These are phyloP conservation scores for Ptilorrhoa leucosticta DNA, from an alignment of 2,113 vertebrate genomes.

Conservation along the genomic window DNA sequence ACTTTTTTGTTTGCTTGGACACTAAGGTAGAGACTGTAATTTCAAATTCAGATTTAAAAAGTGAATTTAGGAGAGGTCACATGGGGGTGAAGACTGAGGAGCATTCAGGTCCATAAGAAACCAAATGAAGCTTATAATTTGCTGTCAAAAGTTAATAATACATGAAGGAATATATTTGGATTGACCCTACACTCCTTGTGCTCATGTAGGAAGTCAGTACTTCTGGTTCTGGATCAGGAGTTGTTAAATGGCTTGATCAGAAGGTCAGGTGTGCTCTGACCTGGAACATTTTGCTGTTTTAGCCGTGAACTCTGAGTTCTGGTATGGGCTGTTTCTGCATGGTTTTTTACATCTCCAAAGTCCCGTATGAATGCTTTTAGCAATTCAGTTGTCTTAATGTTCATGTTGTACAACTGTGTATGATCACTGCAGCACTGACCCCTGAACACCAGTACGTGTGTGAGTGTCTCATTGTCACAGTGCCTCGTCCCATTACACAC, in stretches of 20 bases:
- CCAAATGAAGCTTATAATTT: neutral
- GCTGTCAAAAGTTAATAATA: neutral
- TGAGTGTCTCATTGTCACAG: neutral
- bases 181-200: neutral
- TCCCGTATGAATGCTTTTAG: neutral
- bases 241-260: neutral
- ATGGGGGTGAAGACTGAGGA: neutral
- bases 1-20: neutral
- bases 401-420: accelerated
- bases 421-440: neutral
- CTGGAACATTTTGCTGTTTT: neutral
- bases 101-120: neutral
- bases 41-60: neutral
- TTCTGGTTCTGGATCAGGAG: neutral
- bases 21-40: neutral
- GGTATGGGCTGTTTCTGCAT: neutral
- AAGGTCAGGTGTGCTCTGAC: neutral
- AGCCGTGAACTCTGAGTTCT: neutral
- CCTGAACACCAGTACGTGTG: neutral
- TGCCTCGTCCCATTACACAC: neutral
- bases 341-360: neutral
- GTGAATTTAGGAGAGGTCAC: neutral
- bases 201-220: accelerated
- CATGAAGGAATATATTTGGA: neutral
- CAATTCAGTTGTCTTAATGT: neutral